Evolutionary conservation across 2,888 invertebrate species (phyloP).

Genomic region (Meloe dianella): DNA sequence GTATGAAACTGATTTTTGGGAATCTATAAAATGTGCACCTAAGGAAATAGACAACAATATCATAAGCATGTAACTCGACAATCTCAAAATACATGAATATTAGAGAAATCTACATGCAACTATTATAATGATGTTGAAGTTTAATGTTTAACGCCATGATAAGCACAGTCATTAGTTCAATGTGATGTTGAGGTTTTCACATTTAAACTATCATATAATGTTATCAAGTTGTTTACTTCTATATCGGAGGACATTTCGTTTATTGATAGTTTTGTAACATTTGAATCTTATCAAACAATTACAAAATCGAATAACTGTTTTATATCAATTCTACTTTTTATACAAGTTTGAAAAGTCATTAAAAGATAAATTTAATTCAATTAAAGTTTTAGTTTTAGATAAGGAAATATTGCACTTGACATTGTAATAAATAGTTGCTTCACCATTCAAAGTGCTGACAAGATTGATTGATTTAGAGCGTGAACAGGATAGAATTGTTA

Average conservation of each 20-base stretch:
- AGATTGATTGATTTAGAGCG: not conserved
- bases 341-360: not conserved
- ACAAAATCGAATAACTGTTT: too few relatives aligned
- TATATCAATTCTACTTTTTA: not conserved
- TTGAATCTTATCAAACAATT: too few relatives aligned
- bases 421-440: not conserved
- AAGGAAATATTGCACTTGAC: not conserved
- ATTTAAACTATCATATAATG: too few relatives aligned
- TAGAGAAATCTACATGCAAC: not conserved
- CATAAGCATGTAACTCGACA: constrained; percentile 7
- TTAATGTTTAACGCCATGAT: constrained; percentile 21
- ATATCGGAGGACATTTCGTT: not conserved
- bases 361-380: not conserved
- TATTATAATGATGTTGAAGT: constrained; percentile 11
- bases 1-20: not conserved
- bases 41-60: not conserved
- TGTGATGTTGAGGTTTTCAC: constrained; percentile 13
- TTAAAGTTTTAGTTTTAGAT: not conserved
- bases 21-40: not conserved
- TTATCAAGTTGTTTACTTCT: constrained; percentile 17
- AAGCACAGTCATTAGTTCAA: constrained; percentile 23
- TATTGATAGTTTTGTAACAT: not conserved
- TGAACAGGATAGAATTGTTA: not conserved
- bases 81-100: constrained; percentile 10
- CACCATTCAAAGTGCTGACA: not conserved